A percentile compares a stretch with the other conserved stretches of the same genome.
phyloP scores from a whole-genome alignment of 2,113 vertebrate genomes.

The Gracilinanus agilis region DNA sequence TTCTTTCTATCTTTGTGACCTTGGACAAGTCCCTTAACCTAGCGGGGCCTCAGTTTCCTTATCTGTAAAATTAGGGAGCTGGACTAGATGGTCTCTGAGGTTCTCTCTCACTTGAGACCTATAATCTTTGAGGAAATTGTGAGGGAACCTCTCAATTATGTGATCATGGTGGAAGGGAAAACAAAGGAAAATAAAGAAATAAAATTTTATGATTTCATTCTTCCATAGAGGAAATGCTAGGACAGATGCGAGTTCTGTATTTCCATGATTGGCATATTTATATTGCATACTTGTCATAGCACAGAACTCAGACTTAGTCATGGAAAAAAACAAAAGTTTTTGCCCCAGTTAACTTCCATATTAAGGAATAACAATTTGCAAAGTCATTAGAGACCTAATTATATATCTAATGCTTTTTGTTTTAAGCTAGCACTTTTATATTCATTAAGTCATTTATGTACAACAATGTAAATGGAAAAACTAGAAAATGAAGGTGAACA shows the following conservation, averaged over 20 bases:
- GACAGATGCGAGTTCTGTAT: constrained; percentile 2
- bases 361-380: constrained; percentile 22
- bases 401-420: neutral
- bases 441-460: neutral
- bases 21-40: neutral
- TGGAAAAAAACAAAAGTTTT: neutral
- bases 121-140: neutral
- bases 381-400: constrained; percentile 5
- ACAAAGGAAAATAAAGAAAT: neutral
- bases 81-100: neutral
- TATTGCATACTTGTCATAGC: constrained; percentile 15
- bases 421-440: neutral
- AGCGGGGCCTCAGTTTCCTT: neutral
- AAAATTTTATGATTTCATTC: constrained; percentile 7
- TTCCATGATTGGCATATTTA: neutral
- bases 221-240: constrained; percentile 3
- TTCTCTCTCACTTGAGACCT: neutral
- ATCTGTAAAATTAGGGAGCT: neutral
- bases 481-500: neutral
- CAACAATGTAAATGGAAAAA: neutral
- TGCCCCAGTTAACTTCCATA: neutral
- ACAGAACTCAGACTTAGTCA: constrained; percentile 3
- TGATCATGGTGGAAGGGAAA: neutral
- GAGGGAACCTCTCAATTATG: neutral
- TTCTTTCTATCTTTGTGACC: neutral